Conservation (phyloP, 2,888 invertebrate species). For the Apamea crenata region DNA sequence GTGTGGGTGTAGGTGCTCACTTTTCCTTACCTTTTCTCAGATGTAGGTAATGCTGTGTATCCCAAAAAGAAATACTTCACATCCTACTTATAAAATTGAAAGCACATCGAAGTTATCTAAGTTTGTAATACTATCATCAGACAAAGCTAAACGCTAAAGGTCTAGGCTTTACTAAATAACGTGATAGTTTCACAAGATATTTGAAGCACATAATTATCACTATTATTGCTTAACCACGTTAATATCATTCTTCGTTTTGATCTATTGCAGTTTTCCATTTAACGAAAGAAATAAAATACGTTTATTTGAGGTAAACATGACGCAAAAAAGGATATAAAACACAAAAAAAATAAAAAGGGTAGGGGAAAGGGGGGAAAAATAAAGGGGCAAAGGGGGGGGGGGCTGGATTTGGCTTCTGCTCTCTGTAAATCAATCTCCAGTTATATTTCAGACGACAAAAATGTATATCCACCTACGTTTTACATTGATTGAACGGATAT, state of each 20-base stretch:
- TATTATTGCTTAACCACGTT: neutral
- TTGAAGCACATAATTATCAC: neutral
- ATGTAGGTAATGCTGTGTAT: neutral
- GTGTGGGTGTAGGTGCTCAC: neutral
- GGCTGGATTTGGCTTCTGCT: neutral
- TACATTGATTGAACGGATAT: neutral
- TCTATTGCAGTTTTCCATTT: neutral
- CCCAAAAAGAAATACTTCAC: neutral
- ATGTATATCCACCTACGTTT: neutral
- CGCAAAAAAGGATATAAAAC: too few species aligned
- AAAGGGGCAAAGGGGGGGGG: too few species aligned
- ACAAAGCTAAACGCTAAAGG: neutral
- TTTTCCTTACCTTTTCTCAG: neutral
- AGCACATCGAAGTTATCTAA: neutral
- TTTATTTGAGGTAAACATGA: too few species aligned
- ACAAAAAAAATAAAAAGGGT: too few species aligned
- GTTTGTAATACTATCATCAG: neutral
- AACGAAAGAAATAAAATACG: too few species aligned
- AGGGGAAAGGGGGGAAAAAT: too few species aligned
- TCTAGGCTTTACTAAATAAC: too few species aligned
- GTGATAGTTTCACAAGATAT: neutral
- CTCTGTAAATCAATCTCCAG: neutral
- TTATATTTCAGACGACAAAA: neutral
- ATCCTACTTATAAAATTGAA: neutral
- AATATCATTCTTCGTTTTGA: neutral